These are phyloP conservation scores for Apteryx owenii DNA, from an alignment of 2,113 vertebrate genomes.

Conservation along the genomic window DNA sequence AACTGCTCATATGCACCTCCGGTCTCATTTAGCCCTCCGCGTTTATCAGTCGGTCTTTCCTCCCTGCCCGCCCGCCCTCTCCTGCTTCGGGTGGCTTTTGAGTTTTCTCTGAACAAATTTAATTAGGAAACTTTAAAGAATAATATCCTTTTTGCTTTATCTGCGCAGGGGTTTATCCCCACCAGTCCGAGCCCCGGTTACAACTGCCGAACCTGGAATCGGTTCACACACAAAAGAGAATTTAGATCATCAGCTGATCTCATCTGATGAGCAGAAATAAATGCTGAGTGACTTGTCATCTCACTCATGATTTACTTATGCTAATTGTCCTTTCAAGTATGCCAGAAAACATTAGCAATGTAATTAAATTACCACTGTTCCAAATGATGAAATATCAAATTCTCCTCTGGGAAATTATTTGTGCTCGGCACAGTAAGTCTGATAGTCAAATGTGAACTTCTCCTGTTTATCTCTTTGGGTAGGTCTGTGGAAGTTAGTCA, in stretches of 20 bases:
- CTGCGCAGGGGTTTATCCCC: background rate
- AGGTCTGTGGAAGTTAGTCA: conserved; percentile 64
- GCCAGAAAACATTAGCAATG: conserved; percentile 75
- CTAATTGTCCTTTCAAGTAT: conserved; percentile 76
- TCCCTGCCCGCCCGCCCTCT: background rate
- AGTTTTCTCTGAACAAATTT: conserved; percentile 8
- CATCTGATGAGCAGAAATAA: conserved; percentile 63
- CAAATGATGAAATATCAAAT: conserved; percentile 70
- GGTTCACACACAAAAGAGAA: background rate
- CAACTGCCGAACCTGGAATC: conserved; percentile 12
- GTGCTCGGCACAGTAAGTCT: conserved; percentile 50
- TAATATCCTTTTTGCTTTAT: background rate
- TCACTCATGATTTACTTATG: conserved; percentile 75
- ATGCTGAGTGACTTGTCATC: conserved; percentile 72
- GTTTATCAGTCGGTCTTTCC: background rate
- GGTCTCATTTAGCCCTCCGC: background rate
- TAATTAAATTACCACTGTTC: conserved; percentile 78
- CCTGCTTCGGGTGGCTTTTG: background rate
- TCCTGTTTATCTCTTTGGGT: conserved; percentile 68
- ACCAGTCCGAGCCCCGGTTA: background rate
- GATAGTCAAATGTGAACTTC: conserved; percentile 65
- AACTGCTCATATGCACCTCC: background rate
- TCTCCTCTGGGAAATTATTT: conserved; percentile 77
- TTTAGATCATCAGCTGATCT: conserved; percentile 16
- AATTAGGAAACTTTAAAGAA: conserved; percentile 27